Evolutionary conservation across 2,888 invertebrate genomes (phyloP).

Genomic region (Stenodema calcarata): DNA sequence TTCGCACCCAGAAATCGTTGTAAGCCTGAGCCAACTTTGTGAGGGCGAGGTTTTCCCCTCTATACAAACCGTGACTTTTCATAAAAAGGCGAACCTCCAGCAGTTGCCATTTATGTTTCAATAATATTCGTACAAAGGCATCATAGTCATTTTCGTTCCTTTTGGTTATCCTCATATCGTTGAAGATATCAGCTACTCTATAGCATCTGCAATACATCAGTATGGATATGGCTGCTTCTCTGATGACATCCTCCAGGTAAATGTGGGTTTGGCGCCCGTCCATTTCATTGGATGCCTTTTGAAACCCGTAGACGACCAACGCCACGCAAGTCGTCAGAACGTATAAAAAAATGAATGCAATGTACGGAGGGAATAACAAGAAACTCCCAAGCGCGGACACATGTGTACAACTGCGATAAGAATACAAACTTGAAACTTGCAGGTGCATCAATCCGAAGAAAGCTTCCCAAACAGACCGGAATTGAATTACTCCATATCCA

Average conservation of each 20-base stretch:
- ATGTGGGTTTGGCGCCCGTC: not conserved
- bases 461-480: not conserved
- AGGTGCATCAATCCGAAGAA: not conserved
- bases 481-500: not conserved
- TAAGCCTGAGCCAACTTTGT: not conserved
- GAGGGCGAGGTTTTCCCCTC: not conserved
- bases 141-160: not conserved
- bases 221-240: not conserved
- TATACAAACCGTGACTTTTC: not conserved
- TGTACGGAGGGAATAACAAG: not conserved
- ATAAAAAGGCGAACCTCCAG: not conserved
- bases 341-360: not conserved
- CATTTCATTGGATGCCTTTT: not conserved
- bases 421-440: not conserved
- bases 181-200: not conserved
- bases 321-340: not conserved
- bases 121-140: not conserved
- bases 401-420: not conserved
- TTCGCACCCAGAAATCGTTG: not conserved
- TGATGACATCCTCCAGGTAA: not conserved
- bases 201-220: not conserved
- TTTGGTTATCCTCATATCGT: not conserved
- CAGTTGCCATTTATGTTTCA: not conserved
- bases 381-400: not conserved
- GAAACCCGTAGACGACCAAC: not conserved